Percentiles rank a stretch among this genome's conserved stretches.
Conservation (phyloP, 53 echinoderm and acorn worm species). For the Apostichopus leukothele region DNA sequence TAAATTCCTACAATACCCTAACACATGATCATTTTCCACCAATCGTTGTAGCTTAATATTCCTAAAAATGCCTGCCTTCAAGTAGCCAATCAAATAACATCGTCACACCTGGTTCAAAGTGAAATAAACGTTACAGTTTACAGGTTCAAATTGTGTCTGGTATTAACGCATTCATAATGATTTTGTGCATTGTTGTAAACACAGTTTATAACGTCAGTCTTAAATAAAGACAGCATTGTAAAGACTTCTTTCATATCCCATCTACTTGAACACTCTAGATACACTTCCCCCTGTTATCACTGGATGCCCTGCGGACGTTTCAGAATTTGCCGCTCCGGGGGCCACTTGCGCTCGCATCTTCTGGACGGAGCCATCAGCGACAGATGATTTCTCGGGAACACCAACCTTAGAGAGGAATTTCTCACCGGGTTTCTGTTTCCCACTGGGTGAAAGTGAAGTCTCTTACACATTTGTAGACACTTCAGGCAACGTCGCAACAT, state of each 20-base stretch:
- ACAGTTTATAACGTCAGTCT: too few species aligned
- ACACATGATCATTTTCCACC: too few species aligned
- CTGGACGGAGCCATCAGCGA: slow-evolving; percentile 62
- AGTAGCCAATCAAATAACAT: too few species aligned
- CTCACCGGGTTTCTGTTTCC: slow-evolving; percentile 3
- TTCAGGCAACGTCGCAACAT: slow-evolving; percentile 42
- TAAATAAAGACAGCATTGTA: too few species aligned
- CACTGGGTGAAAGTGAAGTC: slow-evolving; percentile 8
- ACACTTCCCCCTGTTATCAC: neutral
- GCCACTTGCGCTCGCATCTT: slow-evolving; percentile 21
- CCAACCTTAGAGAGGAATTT: neutral
- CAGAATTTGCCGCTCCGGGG: slow-evolving; percentile 22
- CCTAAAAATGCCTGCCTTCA: too few species aligned
- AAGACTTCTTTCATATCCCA: neutral
- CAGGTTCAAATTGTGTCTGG: too few species aligned
- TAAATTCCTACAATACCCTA: too few species aligned
- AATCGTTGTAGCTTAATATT: too few species aligned
- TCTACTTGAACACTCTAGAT: neutral
- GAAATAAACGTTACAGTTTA: too few species aligned
- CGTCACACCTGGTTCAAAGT: too few species aligned
- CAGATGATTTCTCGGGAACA: neutral
- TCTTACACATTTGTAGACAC: slow-evolving; percentile 30
- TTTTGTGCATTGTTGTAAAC: too few species aligned
- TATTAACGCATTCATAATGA: too few species aligned
- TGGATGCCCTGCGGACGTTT: slow-evolving; percentile 41